phyloP scores from a whole-genome alignment of 2,888 invertebrate species.

The Megastigmus dorsalis region DNA sequence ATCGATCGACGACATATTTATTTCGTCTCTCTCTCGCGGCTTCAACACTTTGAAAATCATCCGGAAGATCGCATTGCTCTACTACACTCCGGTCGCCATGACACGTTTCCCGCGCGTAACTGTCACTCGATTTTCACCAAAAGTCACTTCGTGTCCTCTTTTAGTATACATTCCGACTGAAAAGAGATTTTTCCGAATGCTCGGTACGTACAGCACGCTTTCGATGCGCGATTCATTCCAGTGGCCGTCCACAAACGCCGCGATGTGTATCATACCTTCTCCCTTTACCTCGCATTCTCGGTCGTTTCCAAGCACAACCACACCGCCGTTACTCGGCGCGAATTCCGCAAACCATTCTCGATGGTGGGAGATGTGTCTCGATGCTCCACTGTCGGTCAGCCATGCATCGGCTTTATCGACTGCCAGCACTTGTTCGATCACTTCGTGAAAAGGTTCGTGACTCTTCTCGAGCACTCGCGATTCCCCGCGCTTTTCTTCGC shows the following conservation, averaged over 20 bases:
- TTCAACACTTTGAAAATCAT: background rate
- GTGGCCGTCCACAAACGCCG: constrained; percentile 45
- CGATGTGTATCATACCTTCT: constrained; percentile 44
- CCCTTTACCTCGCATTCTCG: constrained; percentile 41
- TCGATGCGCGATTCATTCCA: constrained; percentile 51
- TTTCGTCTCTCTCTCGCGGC: background rate
- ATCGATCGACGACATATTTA: background rate
- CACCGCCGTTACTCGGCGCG: constrained; percentile 23
- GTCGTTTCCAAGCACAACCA: constrained; percentile 49
- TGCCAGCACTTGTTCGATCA: background rate
- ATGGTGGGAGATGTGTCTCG: constrained; percentile 55
- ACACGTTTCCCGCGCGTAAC: background rate
- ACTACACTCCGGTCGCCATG: background rate
- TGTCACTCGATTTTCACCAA: background rate
- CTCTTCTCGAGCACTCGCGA: background rate
- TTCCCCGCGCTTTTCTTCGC: background rate
- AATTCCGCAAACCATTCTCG: constrained; percentile 55
- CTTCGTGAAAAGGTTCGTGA: background rate
- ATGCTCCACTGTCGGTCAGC: constrained; percentile 58
- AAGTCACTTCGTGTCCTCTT: constrained; percentile 25
- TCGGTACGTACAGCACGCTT: constrained; percentile 57
- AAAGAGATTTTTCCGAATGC: constrained; percentile 56
- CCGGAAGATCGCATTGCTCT: background rate
- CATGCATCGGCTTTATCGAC: constrained; percentile 45
- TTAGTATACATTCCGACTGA: constrained; percentile 53